Evolutionary conservation across 1,140 invertebrate species (phyloP).

Genomic region (Doryteuthis pealeii): DNA sequence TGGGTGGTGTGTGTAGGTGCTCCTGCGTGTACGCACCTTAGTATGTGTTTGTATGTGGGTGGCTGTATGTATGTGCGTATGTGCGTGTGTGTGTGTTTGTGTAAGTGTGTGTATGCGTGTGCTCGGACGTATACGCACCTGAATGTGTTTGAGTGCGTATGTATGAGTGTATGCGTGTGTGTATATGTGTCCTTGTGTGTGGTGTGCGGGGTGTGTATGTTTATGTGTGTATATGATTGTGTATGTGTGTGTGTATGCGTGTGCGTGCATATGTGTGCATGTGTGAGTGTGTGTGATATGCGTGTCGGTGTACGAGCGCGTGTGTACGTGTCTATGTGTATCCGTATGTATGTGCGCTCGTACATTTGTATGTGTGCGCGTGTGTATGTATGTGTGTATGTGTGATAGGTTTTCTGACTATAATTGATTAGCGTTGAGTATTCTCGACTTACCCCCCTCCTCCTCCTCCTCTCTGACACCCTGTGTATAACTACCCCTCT

Average conservation of each 20-base stretch:
- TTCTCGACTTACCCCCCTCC: too few relatives aligned
- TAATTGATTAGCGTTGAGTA: too few relatives aligned
- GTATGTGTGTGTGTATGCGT: not conserved
- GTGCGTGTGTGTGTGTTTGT: not conserved
- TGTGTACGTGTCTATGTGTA: not conserved
- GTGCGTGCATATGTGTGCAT: not conserved
- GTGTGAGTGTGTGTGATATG: not conserved
- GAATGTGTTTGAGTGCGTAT: not conserved
- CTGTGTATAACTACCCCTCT: too few relatives aligned
- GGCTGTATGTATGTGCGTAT: not conserved
- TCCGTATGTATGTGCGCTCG: not conserved
- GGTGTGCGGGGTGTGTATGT: not conserved
- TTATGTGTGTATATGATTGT: not conserved
- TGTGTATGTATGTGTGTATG: not conserved
- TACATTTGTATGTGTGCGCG: not conserved
- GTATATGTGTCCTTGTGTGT: too few relatives aligned
- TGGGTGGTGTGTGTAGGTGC: not conserved
- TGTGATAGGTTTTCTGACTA: too few relatives aligned
- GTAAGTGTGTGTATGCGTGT: not conserved
- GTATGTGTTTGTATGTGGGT: too few relatives aligned
- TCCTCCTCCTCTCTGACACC: too few relatives aligned
- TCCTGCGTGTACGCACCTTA: not conserved
- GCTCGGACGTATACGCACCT: not conserved
- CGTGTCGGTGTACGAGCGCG: not conserved
- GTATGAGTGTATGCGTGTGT: not conserved